phyloP scores from a whole-genome alignment of 2,113 vertebrate species.

The Columbina picui region DNA sequence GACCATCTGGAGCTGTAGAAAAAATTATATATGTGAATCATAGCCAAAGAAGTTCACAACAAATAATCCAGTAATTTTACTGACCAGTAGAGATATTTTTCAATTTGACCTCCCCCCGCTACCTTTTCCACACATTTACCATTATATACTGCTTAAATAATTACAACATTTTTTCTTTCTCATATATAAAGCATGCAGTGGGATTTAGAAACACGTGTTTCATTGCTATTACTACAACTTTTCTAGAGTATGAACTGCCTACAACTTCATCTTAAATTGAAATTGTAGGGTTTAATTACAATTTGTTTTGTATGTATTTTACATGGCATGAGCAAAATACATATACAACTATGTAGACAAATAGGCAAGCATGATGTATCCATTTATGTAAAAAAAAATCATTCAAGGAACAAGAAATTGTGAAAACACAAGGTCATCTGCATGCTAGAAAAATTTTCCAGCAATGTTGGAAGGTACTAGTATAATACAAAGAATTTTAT shows the following conservation, averaged over 20 bases:
- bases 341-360: background rate
- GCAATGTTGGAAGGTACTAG: background rate
- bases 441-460: background rate
- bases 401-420: background rate
- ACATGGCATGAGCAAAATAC: background rate
- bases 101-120: background rate
- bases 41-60: background rate
- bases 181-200: background rate
- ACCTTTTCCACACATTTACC: background rate
- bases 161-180: background rate
- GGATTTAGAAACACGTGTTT: background rate
- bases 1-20: constrained; percentile 86
- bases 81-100: background rate
- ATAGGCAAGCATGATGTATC: background rate
- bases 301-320: background rate
- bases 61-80: background rate
- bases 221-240: background rate
- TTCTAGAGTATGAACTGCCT: background rate
- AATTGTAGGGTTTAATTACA: background rate
- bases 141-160: background rate
- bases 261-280: background rate
- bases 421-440: background rate
- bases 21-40: background rate
- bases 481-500: background rate
- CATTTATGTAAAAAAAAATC: fast-evolving